Evolutionary conservation across 1,140 invertebrate species (phyloP).

Genomic region (Dendroctonus ponderosae): DNA sequence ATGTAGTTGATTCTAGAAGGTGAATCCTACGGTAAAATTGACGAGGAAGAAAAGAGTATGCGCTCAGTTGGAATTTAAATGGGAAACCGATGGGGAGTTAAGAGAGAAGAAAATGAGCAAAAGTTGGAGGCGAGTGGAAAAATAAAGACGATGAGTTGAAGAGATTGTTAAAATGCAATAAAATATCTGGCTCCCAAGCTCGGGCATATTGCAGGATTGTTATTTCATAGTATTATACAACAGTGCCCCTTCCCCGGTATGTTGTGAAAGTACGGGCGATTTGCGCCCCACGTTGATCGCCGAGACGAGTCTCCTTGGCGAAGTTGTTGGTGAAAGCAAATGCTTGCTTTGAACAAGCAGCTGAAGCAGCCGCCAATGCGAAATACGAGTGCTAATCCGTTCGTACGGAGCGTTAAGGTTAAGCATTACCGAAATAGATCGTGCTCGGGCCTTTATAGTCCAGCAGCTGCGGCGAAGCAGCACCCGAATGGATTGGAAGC

Average conservation of each 20-base stretch:
- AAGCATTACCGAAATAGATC: constrained; percentile 38
- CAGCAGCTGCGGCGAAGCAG: constrained; percentile 24
- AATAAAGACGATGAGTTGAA: constrained; percentile 10
- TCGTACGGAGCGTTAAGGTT: constrained; percentile 20
- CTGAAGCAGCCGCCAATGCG: constrained; percentile 19
- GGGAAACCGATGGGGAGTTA: too few species aligned
- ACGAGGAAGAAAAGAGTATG: too few species aligned
- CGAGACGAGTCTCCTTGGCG: constrained; percentile 49
- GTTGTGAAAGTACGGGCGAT: constrained; percentile 46
- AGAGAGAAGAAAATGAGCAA: constrained; percentile 3
- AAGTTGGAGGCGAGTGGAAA: not conserved
- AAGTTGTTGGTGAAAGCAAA: constrained; percentile 47
- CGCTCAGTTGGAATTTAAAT: too few species aligned
- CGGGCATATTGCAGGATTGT: constrained; percentile 36
- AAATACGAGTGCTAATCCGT: constrained; percentile 27
- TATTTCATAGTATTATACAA: constrained; percentile 50
- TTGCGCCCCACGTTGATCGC: constrained; percentile 46
- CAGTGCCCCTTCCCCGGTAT: constrained; percentile 39
- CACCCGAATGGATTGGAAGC: constrained; percentile 29
- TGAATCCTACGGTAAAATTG: too few species aligned
- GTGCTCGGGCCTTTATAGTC: constrained; percentile 33
- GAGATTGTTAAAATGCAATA: constrained; percentile 28
- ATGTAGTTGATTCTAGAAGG: too few species aligned
- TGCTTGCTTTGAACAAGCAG: constrained; percentile 26
- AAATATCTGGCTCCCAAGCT: constrained; percentile 23